Evolutionary conservation across 2,797 vertebrate genomes (phyloP).

Genomic region (Lates japonicus): DNA sequence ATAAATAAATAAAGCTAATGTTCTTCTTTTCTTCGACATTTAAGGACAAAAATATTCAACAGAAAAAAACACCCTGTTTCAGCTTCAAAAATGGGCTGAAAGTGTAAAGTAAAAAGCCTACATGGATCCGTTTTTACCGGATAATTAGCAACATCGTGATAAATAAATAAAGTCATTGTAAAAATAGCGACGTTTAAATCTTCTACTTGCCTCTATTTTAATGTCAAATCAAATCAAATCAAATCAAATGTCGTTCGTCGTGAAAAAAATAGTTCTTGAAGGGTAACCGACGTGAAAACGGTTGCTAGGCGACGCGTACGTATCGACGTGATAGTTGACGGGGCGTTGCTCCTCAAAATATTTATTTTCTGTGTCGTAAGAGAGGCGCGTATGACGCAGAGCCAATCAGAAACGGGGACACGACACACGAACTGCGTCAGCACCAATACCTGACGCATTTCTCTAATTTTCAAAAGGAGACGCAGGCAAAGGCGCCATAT

Average conservation of each 20-base stretch:
- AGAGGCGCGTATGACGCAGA: not conserved
- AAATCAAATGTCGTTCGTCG: conserved; percentile 13
- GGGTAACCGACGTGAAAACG: not conserved
- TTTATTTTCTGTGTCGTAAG: conserved; percentile 41
- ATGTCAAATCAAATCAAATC: not conserved
- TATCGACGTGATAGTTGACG: not conserved
- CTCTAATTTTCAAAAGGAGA: not conserved
- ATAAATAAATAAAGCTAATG: not conserved
- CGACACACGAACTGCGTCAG: not conserved
- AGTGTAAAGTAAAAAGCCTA: too few species aligned
- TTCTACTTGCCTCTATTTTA: not conserved
- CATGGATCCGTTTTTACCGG: too few species aligned
- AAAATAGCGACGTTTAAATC: not conserved
- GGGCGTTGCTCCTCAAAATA: conserved; percentile 28
- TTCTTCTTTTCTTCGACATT: not conserved
- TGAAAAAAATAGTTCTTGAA: not conserved
- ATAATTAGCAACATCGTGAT: not conserved
- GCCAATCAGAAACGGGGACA: conserved; percentile 50
- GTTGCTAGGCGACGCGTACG: conserved; percentile 59
- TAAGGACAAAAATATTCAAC: too few species aligned
- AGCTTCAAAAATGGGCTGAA: too few species aligned
- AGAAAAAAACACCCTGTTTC: too few species aligned
- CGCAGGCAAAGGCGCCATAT: not conserved
- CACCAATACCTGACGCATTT: not conserved
- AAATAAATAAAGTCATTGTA: not conserved